A percentile compares a stretch with the other conserved stretches of the same genome.
Conservation (phyloP, 1,140 invertebrate species). For the Aphelenchoides avenae region DNA sequence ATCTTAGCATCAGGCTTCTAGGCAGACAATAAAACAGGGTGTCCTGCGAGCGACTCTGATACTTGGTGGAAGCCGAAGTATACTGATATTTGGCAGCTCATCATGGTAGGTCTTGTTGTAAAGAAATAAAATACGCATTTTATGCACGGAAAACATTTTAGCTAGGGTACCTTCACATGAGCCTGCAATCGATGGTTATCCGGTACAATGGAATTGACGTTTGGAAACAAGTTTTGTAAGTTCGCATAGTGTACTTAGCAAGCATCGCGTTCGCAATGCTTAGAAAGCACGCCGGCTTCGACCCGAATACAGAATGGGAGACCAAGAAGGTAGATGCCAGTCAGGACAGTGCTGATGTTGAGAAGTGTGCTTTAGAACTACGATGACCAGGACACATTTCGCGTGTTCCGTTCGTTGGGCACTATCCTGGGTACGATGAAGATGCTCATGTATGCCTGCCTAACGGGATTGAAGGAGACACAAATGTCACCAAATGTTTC, state of each 20-base stretch:
- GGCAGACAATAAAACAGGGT: too few species aligned
- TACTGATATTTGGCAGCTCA: too few species aligned
- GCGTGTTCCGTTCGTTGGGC: constrained; percentile 11
- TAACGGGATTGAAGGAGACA: not conserved
- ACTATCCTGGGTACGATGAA: constrained; percentile 4
- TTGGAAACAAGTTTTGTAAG: constrained; percentile 29
- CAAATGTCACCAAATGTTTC: too few species aligned
- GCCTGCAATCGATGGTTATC: constrained; percentile 16
- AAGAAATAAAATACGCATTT: too few species aligned
- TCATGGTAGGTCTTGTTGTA: too few species aligned
- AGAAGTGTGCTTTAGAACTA: too few species aligned
- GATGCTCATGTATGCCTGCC: not conserved
- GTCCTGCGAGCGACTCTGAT: too few species aligned
- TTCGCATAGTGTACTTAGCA: not conserved
- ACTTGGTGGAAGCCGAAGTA: too few species aligned
- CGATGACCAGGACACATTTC: constrained; percentile 19
- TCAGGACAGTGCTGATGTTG: too few species aligned
- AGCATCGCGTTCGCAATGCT: not conserved
- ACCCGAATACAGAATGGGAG: constrained; percentile 18
- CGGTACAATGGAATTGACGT: constrained; percentile 23
- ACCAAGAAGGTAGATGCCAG: too few species aligned
- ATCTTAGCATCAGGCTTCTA: too few species aligned
- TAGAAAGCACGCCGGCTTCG: constrained; percentile 18
- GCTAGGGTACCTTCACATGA: constrained; percentile 22
- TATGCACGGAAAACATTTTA: too few species aligned